Conservation (phyloP, 2,888 invertebrate genomes). For the Isoperla grammatica region DNA sequence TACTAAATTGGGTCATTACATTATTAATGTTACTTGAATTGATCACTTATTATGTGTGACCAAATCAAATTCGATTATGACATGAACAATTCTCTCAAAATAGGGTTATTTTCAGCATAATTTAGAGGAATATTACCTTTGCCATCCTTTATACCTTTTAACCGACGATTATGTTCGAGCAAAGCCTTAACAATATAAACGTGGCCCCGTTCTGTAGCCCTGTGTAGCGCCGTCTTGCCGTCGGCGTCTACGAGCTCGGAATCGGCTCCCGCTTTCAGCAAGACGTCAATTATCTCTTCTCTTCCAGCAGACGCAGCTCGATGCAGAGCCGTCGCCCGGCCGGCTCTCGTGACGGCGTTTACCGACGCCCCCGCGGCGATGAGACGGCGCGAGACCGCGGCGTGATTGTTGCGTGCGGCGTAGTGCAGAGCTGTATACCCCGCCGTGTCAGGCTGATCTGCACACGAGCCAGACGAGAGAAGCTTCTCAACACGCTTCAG, state of each 20-base stretch:
- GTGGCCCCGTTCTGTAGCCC: conserved; percentile 58
- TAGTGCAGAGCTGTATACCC: conserved; percentile 89
- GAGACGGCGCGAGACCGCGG: conserved; percentile 62
- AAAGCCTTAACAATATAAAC: conserved; percentile 45
- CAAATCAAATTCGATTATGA: background rate
- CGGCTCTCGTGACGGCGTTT: conserved; percentile 68
- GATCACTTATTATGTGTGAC: background rate
- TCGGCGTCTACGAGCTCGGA: conserved; percentile 63
- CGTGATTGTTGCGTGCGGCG: conserved; percentile 75
- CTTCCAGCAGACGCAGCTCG: conserved; percentile 73
- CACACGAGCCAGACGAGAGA: conserved; percentile 52
- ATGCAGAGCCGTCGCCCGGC: conserved; percentile 73
- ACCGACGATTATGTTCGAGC: conserved; percentile 43
- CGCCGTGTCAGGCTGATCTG: conserved; percentile 61
- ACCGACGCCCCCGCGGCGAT: conserved; percentile 64
- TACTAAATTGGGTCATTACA: too few relatives aligned
- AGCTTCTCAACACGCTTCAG: conserved; percentile 55
- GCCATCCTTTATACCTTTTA: conserved; percentile 33
- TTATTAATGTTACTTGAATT: too few relatives aligned
- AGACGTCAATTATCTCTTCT: conserved; percentile 56
- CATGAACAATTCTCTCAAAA: background rate
- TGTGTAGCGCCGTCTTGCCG: conserved; percentile 74
- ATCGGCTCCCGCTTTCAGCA: conserved; percentile 60
- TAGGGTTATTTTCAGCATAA: conserved; percentile 14
- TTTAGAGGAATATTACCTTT: conserved; percentile 23